Base-by-base conservation (phyloP, 2,113 vertebrate genomes). In the Oncorhynchus keta region DNA sequence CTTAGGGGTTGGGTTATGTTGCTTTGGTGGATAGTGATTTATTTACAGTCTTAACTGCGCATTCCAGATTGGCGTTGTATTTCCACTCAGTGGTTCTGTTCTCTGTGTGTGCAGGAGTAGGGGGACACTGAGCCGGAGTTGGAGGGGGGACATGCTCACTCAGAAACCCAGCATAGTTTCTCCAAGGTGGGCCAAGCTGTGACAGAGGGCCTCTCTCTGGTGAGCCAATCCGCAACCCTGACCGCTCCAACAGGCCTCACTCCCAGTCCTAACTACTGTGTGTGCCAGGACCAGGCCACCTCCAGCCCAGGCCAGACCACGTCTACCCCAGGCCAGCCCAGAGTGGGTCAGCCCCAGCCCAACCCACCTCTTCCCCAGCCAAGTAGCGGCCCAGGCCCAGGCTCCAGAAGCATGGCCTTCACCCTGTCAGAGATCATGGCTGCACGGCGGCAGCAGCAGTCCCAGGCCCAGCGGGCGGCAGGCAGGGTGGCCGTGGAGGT, bases 361-460 rank as follows among this genome's bases (percentile, higher is more conserved):
- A 55, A 55, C 16, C 51, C 4, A 18, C 51, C 16, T 0, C 13
- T 55, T 18, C 69, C n/a, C 68, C 16, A 9, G 76, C 79, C 20
- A n/a, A 82, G 51, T 55, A 55, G 51, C 14, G 16, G 65, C 5
- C 12, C 64, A 24, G n/a, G 24, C 26, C 14, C 26, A 8, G 18
- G 74, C 5, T 74, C 49, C 35, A 79, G 86, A 89, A 89, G 87
- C 89, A 99, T 98, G 97, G 97, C 97, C 18, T 99, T 98, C 83
- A 95, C 97, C 67, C 93, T 98, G 90, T 95, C 97, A 0, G 97
- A 99, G 87, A 96, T 96, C 82, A 95, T 97, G 97, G 95, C 95
- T 0, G 95, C 95, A 0, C 91, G 97, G 74, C 85, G 97, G 84
- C 97, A 97, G 88, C 96, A 95, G 79, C 75, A 70, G 51, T 22